Conservation (phyloP, 2,113 vertebrate genomes). For the Datnioides undecimradiatus region DNA sequence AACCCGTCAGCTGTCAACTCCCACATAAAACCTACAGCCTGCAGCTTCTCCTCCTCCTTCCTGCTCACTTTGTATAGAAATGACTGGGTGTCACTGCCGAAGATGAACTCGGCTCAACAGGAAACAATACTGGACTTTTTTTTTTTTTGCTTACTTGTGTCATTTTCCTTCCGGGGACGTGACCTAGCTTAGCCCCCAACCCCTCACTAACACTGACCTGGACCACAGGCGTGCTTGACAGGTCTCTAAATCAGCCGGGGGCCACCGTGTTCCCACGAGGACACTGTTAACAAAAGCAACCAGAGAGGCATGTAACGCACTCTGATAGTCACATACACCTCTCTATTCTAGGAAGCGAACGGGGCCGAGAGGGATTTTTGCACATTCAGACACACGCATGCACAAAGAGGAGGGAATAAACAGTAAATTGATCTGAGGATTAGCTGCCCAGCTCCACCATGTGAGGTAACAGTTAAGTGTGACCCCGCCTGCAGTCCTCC, state of each 20-base stretch:
- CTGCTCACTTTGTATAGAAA: slow-evolving; percentile 52
- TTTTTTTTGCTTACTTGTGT: slow-evolving; percentile 45
- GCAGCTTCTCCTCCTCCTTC: slow-evolving; percentile 46
- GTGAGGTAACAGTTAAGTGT: slow-evolving; percentile 21
- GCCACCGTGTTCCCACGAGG: slow-evolving; percentile 55
- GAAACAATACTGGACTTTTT: slow-evolving; percentile 20
- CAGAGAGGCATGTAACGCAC: slow-evolving; percentile 7
- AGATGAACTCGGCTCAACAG: slow-evolving; percentile 8
- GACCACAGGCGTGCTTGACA: slow-evolving; percentile 44
- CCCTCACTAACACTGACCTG: slow-evolving; percentile 48
- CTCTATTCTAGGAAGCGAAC: slow-evolving; percentile 41
- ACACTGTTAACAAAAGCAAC: slow-evolving; percentile 61
- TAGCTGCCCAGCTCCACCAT: not conserved
- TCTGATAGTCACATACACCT: slow-evolving; percentile 22
- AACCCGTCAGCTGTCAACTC: slow-evolving; percentile 65
- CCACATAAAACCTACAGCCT: slow-evolving; percentile 40
- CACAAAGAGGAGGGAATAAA: slow-evolving; percentile 7
- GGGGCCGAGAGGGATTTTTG: not conserved
- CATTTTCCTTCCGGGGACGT: slow-evolving; percentile 37
- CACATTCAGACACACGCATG: slow-evolving; percentile 9
- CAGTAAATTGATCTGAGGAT: slow-evolving; percentile 24
- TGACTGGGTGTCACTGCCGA: slow-evolving; percentile 30
- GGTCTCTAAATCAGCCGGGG: slow-evolving; percentile 38
- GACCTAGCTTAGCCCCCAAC: slow-evolving; percentile 41
- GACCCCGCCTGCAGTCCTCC: slow-evolving; percentile 5